Percentiles rank a stretch among this genome's conserved stretches.
Conservation (phyloP, 2,888 invertebrate genomes). For the Melieria omissa region DNA sequence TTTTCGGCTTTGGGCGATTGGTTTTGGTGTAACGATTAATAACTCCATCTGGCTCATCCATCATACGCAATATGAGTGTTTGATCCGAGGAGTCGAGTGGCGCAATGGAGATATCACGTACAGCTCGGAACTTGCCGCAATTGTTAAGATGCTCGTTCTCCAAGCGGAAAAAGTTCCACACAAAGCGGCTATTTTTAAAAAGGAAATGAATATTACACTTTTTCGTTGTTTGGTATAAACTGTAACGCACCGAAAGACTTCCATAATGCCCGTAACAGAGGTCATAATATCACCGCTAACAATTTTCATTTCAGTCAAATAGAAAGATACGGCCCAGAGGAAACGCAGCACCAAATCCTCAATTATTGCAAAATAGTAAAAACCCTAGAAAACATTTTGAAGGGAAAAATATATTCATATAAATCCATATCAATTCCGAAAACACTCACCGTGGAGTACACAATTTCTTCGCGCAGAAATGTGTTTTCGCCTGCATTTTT, state of each 20-base stretch:
- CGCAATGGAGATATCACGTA: slow-evolving; percentile 95
- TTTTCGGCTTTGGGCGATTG: slow-evolving; percentile 71
- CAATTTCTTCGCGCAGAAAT: slow-evolving; percentile 93
- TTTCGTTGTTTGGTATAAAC: not conserved
- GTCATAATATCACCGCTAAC: slow-evolving; percentile 85
- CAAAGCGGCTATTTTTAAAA: slow-evolving; percentile 73
- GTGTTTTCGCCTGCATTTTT: slow-evolving; percentile 90
- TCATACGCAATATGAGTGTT: slow-evolving; percentile 88
- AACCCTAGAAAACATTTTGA: slow-evolving; percentile 69
- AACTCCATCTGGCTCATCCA: slow-evolving; percentile 94
- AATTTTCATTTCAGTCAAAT: slow-evolving; percentile 81
- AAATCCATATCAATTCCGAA: not conserved
- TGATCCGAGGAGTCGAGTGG: slow-evolving; percentile 95
- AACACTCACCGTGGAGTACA: slow-evolving; percentile 84
- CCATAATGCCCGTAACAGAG: slow-evolving; percentile 83
- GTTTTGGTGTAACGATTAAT: slow-evolving; percentile 75
- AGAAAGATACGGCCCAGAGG: slow-evolving; percentile 90
- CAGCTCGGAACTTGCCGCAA: slow-evolving; percentile 98
- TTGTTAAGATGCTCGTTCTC: slow-evolving; percentile 99
- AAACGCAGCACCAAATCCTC: slow-evolving; percentile 95
- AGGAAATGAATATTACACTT: not conserved
- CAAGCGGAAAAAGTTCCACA: slow-evolving; percentile 99
- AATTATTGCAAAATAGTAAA: slow-evolving; percentile 94
- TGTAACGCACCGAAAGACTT: slow-evolving; percentile 81
- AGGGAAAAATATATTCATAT: not conserved